These are phyloP conservation scores for Anadara kagoshimensis DNA, from an alignment of 1,140 invertebrate genomes.

Conservation along the genomic window DNA sequence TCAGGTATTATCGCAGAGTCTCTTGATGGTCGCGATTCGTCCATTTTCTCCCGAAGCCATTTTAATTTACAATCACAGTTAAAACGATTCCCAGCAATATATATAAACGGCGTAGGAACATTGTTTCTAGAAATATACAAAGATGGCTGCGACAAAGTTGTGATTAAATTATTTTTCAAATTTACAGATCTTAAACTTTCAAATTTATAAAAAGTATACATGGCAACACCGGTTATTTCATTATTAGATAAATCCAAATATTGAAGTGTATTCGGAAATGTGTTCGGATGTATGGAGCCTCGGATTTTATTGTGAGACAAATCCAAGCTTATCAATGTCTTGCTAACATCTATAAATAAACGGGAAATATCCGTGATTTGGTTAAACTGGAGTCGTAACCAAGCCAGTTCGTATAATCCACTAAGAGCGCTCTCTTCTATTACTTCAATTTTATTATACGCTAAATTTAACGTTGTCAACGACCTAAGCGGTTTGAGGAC, in stretches of 20 bases:
- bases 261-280: conserved; percentile 41
- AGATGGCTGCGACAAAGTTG: conserved; percentile 27
- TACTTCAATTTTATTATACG: conserved; percentile 38
- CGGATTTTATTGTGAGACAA: conserved; percentile 40
- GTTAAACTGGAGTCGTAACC: conserved; percentile 27
- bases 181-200: conserved; percentile 37
- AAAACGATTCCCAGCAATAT: conserved; percentile 51
- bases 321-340: conserved; percentile 34
- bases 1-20: conserved; percentile 41
- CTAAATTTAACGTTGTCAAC: conserved; percentile 26
- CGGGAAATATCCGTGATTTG: conserved; percentile 28
- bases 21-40: conserved; percentile 18
- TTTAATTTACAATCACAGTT: conserved; percentile 54
- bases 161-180: conserved; percentile 48
- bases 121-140: conserved; percentile 40
- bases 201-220: conserved; percentile 47
- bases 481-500: conserved; percentile 16
- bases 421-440: conserved; percentile 29
- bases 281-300: conserved; percentile 15
- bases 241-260: conserved; percentile 42
- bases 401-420: conserved; percentile 11
- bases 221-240: conserved; percentile 35
- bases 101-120: conserved; percentile 31
- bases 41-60: conserved; percentile 56
- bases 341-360: conserved; percentile 26